These are phyloP conservation scores for Oscheius onirici DNA, from an alignment of 2,888 invertebrate species.

Conservation along the genomic window DNA sequence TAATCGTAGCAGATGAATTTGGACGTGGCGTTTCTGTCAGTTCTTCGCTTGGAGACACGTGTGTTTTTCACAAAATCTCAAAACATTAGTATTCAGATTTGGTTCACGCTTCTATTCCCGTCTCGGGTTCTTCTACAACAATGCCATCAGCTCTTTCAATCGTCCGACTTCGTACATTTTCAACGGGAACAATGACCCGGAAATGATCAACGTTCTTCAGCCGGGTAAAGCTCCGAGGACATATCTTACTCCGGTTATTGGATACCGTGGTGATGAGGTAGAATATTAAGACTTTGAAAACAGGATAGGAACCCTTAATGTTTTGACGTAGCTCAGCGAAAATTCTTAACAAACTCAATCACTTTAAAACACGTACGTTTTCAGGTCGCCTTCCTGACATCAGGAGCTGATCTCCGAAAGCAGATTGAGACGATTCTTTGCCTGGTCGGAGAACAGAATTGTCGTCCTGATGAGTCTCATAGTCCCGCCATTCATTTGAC, in stretches of 20 bases:
- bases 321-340: too few relatives aligned
- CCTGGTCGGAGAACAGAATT: slow-evolving; percentile 1
- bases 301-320: not conserved
- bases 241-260: slow-evolving; percentile 37
- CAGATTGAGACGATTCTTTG: not conserved
- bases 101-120: slow-evolving; percentile 7
- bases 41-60: slow-evolving; percentile 42
- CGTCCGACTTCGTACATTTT: not conserved
- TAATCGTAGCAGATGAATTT: slow-evolving; percentile 42
- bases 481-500: not conserved
- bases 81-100: not conserved
- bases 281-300: too few relatives aligned
- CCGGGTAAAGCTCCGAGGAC: slow-evolving; percentile 45
- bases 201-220: slow-evolving; percentile 36
- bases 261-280: slow-evolving; percentile 31
- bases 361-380: not conserved
- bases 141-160: slow-evolving; percentile 17
- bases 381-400: slow-evolving; percentile 9
- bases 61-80: not conserved
- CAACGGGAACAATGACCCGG: not conserved
- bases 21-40: slow-evolving; percentile 39
- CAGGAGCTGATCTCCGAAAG: not conserved
- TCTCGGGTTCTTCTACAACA: slow-evolving; percentile 22
- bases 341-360: too few relatives aligned
- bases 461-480: not conserved